Base-by-base conservation (phyloP, 2,113 vertebrate species). In the Apus apus region DNA sequence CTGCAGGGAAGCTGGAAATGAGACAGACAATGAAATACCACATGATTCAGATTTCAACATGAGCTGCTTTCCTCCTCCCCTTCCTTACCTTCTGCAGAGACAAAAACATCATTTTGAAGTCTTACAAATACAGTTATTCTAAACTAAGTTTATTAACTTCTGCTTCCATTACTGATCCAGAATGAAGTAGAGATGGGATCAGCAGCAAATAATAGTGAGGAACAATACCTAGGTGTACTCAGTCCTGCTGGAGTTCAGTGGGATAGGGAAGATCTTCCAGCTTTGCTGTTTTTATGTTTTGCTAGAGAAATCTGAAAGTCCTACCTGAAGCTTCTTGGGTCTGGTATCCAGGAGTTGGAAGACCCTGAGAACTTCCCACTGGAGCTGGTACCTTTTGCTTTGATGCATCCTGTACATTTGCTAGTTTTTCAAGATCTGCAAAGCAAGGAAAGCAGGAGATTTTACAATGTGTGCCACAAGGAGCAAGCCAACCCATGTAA, bases 1-100 rank as follows among this genome's bases (percentile, higher is more conserved):
- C 66, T 97, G 77, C 30, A 97, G 97, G 45, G 73, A 46, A 93
- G 61, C 97, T 98, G 85, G 61, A 92, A 89, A 60, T 7, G 73
- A 87, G 46, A 67, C 21, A 95, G 8, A 95, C 36, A 58, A 27
- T 1, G 11, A 65, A 75, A 80, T 15, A n/a, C 5, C 61, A 62
- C 4, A 46, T 1, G 32, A 70, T 2, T 10, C 38, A 46, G 13
- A n/a, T 26, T 74, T 19, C 83, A 29, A 72, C 27, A 30, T 1
- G 5, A 58, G 13, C 19, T 85, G 70, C 45, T n/a, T 76, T 66
- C 6, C 48, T 20, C 32, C 48, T 32, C 15, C 17, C 19, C 15
- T 85, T 70, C 34, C 17, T 67, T 70, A 45, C 30, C 26, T 83
- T 30, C 51, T 36, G 8, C 75, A 62, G 27, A 61, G n/a, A 70